Conservation (phyloP, 2,113 vertebrate species). For the Phainopepla nitens region DNA sequence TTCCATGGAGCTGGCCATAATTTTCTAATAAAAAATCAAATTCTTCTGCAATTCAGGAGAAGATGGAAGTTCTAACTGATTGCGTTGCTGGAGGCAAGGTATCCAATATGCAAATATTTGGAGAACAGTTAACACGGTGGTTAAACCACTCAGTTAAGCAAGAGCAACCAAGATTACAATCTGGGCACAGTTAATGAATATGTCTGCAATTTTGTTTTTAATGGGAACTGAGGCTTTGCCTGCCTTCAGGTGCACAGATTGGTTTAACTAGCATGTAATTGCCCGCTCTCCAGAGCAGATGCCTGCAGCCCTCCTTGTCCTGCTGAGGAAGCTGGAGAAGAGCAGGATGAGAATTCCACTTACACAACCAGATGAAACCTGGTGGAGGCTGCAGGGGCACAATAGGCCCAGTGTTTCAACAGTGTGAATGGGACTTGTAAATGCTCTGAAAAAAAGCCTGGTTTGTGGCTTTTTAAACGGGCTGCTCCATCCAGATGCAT, state of each 20-base stretch:
- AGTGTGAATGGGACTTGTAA: not conserved
- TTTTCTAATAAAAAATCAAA: not conserved
- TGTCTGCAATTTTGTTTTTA: not conserved
- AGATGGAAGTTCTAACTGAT: not conserved
- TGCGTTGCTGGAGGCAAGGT: not conserved
- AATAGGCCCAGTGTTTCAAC: not conserved
- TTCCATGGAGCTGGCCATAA: not conserved
- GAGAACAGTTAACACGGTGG: not conserved
- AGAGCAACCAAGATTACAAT: not conserved
- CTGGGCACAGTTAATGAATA: not conserved
- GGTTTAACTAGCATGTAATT: not conserved
- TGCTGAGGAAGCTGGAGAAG: not conserved
- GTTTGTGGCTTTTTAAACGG: not conserved
- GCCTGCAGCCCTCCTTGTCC: not conserved
- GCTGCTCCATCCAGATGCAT: not conserved
- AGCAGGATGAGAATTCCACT: not conserved
- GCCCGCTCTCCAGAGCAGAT: not conserved
- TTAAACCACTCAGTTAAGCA: not conserved
- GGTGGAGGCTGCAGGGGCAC: not conserved
- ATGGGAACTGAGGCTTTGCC: not conserved
- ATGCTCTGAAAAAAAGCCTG: not conserved
- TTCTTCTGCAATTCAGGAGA: not conserved
- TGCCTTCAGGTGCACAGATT: not conserved
- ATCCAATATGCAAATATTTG: not conserved
- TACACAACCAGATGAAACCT: too few relatives aligned